phyloP scores from a whole-genome alignment of 37 sponge, comb jelly and placozoan species.

The Cliona cf. orientalis region DNA sequence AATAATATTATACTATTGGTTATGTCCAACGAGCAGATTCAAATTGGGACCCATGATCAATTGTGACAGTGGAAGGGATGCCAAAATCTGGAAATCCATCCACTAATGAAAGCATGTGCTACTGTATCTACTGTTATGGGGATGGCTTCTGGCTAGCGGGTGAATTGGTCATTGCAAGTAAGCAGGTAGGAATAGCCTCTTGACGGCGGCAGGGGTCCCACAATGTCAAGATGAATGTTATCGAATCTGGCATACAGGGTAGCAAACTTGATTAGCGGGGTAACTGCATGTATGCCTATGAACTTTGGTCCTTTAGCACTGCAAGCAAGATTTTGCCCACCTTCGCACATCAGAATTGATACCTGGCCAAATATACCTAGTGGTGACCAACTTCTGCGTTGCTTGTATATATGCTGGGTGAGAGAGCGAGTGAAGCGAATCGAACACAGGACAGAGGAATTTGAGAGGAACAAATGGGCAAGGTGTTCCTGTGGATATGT shows the following conservation, averaged over 20 bases:
- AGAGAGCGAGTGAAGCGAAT: no score
- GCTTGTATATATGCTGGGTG: constrained; percentile 55
- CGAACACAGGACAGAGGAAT: no score
- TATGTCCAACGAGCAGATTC: constrained; percentile 37
- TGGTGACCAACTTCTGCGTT: constrained; percentile 32
- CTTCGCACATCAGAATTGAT: constrained; percentile 49
- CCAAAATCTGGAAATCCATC: constrained; percentile 51
- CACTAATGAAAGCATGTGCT: constrained; percentile 15
- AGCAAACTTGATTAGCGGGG: constrained; percentile 40
- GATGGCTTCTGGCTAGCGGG: constrained; percentile 62
- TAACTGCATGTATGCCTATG: constrained; percentile 49
- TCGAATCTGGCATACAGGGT: constrained; percentile 57
- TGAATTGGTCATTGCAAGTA: constrained; percentile 61
- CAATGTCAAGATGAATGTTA: constrained; percentile 55
- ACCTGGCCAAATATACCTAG: constrained; percentile 58
- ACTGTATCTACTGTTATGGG: constrained; percentile 40
- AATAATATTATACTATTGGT: no score
- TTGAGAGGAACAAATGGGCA: no score
- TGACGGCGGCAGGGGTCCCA: constrained; percentile 63
- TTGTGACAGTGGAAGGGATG: constrained; percentile 33
- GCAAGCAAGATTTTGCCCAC: constrained; percentile 47
- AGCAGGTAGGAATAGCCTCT: constrained; percentile 49
- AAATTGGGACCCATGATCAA: constrained; percentile 31
- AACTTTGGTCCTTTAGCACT: constrained; percentile 56
- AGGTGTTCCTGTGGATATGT: no score